These are phyloP conservation scores for Mallotus villosus DNA, from an alignment of 2,797 vertebrate genomes.

Conservation along the genomic window DNA sequence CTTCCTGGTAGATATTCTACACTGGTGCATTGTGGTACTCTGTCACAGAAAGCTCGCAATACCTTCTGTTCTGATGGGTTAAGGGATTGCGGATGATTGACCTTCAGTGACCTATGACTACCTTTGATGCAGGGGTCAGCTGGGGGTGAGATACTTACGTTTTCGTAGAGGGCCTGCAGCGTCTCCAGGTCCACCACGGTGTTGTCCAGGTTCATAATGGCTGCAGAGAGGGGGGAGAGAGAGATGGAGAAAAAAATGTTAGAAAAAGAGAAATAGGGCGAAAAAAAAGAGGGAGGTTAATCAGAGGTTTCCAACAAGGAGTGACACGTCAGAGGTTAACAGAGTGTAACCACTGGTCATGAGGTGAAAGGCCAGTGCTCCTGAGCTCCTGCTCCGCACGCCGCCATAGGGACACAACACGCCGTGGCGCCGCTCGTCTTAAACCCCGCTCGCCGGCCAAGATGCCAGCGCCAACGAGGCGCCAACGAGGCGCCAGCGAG, in stretches of 20 bases:
- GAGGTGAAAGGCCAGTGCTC: slow-evolving; percentile 33
- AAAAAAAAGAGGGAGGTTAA: slow-evolving; percentile 16
- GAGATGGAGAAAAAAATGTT: background rate
- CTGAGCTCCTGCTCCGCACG: slow-evolving; percentile 19
- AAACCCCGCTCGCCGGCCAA: background rate
- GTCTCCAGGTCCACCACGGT: slow-evolving; percentile 96
- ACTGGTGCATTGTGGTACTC: slow-evolving; percentile 1
- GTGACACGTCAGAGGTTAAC: background rate
- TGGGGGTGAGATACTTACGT: slow-evolving; percentile 75
- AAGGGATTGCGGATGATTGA: background rate
- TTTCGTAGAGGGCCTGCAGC: slow-evolving; percentile 95
- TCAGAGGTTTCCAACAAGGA: background rate
- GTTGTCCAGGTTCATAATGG: slow-evolving; percentile 95
- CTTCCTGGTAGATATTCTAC: background rate
- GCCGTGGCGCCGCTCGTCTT: background rate
- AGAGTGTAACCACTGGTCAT: slow-evolving; percentile 32
- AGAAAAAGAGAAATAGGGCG: slow-evolving; percentile 19
- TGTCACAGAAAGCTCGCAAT: background rate
- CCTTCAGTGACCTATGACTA: background rate
- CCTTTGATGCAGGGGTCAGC: background rate
- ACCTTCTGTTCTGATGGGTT: background rate
- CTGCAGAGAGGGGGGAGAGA: slow-evolving; percentile 57
- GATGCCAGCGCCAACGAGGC: too few species aligned
- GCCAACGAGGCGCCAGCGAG: background rate
- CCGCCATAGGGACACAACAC: background rate